Conservation (phyloP, 2,888 invertebrate genomes). For the Xanthia icteritia region DNA sequence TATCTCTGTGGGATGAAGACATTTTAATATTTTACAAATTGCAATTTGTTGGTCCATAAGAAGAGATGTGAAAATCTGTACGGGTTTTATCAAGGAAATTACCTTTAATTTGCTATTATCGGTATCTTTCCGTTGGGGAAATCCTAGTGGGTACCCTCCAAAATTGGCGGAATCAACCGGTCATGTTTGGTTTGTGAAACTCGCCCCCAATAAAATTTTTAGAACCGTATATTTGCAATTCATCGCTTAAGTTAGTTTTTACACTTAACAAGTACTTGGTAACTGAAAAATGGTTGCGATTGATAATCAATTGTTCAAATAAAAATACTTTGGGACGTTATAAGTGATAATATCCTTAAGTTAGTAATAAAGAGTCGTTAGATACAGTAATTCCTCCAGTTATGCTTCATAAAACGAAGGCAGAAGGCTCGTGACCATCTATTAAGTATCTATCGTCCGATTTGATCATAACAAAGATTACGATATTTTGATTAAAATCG, state of each 20-base stretch:
- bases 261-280: conserved; percentile 16
- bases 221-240: conserved; percentile 1
- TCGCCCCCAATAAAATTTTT: background rate
- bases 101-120: background rate
- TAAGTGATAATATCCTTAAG: background rate
- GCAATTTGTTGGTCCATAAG: background rate
- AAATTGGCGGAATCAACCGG: background rate
- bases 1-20: background rate
- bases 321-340: background rate
- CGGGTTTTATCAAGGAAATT: background rate
- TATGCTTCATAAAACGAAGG: background rate
- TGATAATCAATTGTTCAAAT: conserved; percentile 25
- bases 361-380: background rate
- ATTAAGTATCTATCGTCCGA: background rate
- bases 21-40: background rate
- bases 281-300: conserved; percentile 19
- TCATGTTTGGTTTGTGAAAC: background rate
- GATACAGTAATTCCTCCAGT: background rate
- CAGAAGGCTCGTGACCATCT: background rate
- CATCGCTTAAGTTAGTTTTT: conserved; percentile 9
- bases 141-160: background rate
- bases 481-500: conserved; percentile 25
- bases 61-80: background rate
- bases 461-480: background rate
- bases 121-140: background rate